Base-by-base conservation (phyloP, 53 echinoderm and acorn worm genomes). In the Glandiceps talaboti region DNA sequence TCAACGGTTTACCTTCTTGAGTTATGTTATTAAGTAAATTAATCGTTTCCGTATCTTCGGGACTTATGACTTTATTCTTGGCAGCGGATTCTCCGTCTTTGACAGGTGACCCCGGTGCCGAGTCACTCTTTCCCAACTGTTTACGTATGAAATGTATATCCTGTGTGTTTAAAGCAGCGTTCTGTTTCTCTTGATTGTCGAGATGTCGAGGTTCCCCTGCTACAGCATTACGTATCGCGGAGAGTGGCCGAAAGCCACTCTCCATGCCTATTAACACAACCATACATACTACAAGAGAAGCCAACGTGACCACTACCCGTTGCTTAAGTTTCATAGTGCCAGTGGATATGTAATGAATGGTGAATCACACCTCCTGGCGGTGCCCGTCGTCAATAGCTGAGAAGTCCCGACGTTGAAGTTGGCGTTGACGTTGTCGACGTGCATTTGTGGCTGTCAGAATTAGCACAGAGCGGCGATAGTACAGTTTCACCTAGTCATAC, bases 61-160 rank as follows among this genome's bases (percentile, higher is more conserved):
- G 64, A 45, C 64, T 45, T 6, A 45, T 6, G 6, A 12, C 6
- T 45, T 45, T 45, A 45, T 45, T 45, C 20, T 45, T 45, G 6
- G 64, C 64, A 45, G 6, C 20, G 64, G 64, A 12, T 6, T 45
- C 64, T 6, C 6, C 64, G 64, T 45, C 64, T 20, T 45, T 45
- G 6, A 45, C 32, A 25, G 79, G 31, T 28, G 79, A 84, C 27
- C 88, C 88, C 1, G 88, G 84, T 27, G 82, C 76, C 0, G 88
- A 88, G 80, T 81, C 88, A 33, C 88, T 88, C 76, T 88, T 88
- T 27, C 85, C 88, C 27, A 88, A 33, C 79, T 88, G 85, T 32
- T 81, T 77, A 29, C 88, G 82, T 14, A 88, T 81, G 29, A 76
- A 72, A 33, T 73, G 83, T 14, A 77, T 79, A 30, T 82, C 86